These are phyloP conservation scores for Creontiades dilutus DNA, from an alignment of 2,888 invertebrate species.

Conservation along the genomic window DNA sequence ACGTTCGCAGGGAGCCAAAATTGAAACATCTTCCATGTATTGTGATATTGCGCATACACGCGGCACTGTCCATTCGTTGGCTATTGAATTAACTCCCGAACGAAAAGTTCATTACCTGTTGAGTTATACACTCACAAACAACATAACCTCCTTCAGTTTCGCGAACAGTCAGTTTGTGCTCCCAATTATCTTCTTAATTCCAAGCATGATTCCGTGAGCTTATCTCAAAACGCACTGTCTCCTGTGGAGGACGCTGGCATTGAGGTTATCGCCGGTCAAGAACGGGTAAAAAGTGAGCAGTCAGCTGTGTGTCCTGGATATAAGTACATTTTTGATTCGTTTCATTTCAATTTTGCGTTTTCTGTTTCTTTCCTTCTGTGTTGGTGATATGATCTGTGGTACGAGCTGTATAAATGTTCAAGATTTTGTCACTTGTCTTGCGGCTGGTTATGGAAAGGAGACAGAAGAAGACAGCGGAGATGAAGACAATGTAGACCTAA, in stretches of 20 bases:
- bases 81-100: no score
- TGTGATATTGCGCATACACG: no score
- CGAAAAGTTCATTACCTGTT: not conserved
- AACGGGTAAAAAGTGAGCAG: not conserved
- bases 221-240: not conserved
- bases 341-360: no score
- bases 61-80: no score
- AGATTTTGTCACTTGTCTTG: not conserved
- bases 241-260: no score
- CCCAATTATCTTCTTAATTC: conserved; percentile 24
- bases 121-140: conserved; percentile 7
- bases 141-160: no score
- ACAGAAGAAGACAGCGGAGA: not conserved
- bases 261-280: no score
- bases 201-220: conserved; percentile 2
- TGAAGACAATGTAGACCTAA: not conserved
- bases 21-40: no score
- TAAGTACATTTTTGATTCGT: no score
- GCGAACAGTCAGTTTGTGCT: conserved; percentile 14
- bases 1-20: no score
- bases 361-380: no score
- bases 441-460: not conserved
- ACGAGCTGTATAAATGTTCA: not conserved
- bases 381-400: no score
- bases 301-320: not conserved